phyloP scores from a whole-genome alignment of 2,888 invertebrate genomes.

The Pyrochroa serraticornis region DNA sequence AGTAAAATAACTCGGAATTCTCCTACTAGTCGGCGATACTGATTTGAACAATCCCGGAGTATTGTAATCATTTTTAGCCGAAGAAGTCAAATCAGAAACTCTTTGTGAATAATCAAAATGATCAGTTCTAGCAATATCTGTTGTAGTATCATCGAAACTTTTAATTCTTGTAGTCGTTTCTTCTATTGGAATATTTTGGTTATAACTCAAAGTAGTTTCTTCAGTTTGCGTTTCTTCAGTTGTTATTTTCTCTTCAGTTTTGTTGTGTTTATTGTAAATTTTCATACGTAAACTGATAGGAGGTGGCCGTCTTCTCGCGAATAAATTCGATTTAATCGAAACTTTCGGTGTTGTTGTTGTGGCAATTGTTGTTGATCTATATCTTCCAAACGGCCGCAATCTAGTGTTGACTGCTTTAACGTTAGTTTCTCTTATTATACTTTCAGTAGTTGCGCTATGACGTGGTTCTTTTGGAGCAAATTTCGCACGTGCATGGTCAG shows the following conservation, averaged over 20 bases:
- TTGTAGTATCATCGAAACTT: slow-evolving; percentile 31
- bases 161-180: slow-evolving; percentile 28
- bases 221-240: slow-evolving; percentile 32
- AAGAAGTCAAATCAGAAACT: slow-evolving; percentile 75
- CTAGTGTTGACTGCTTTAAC: slow-evolving; percentile 48
- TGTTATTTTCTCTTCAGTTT: slow-evolving; percentile 35
- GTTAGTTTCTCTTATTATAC: slow-evolving; percentile 44
- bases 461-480: slow-evolving; percentile 56
- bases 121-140: slow-evolving; percentile 54
- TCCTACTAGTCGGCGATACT: slow-evolving; percentile 66
- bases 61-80: slow-evolving; percentile 74
- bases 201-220: slow-evolving; percentile 19
- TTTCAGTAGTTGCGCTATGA: slow-evolving; percentile 34
- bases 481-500: slow-evolving; percentile 54
- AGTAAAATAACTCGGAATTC: slow-evolving; percentile 73
- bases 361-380: slow-evolving; percentile 49
- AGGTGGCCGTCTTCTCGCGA: slow-evolving; percentile 49
- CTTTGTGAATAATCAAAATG: slow-evolving; percentile 68
- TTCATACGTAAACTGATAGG: slow-evolving; percentile 46
- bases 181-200: slow-evolving; percentile 5
- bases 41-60: slow-evolving; percentile 75
- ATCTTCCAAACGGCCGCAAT: slow-evolving; percentile 50
- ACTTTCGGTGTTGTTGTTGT: slow-evolving; percentile 45
- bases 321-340: slow-evolving; percentile 54
- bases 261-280: slow-evolving; percentile 44